phyloP scores from a whole-genome alignment of 2,888 invertebrate genomes.

The Folsomia manolachei region DNA sequence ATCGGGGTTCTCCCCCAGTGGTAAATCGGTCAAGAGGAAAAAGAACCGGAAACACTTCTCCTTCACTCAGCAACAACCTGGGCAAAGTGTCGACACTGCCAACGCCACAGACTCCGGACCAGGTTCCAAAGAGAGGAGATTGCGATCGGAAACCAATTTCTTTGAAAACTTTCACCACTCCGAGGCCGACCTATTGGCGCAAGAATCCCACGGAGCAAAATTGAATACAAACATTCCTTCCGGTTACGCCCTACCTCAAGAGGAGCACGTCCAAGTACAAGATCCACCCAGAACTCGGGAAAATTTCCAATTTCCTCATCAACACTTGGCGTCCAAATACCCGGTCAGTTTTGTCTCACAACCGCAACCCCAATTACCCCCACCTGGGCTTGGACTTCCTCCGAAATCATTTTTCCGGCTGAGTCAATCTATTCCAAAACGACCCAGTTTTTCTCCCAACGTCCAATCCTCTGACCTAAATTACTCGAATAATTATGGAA shows the following conservation, averaged over 20 bases:
- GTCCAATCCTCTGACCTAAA: slow-evolving; percentile 37
- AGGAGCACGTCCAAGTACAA: background rate
- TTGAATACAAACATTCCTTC: slow-evolving; percentile 19
- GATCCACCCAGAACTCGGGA: background rate
- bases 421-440: background rate
- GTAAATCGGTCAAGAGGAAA: background rate
- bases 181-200: slow-evolving; percentile 21
- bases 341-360: slow-evolving; percentile 29
- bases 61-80: no score
- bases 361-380: background rate
- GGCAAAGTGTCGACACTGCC: background rate
- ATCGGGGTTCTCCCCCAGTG: background rate
- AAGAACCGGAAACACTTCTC: background rate
- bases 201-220: slow-evolving; percentile 14
- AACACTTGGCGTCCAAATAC: slow-evolving; percentile 32
- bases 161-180: slow-evolving; percentile 30
- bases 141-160: slow-evolving; percentile 15
- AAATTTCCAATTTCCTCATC: background rate
- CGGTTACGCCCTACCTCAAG: slow-evolving; percentile 14
- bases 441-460: slow-evolving; percentile 33
- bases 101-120: background rate
- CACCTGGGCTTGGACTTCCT: slow-evolving; percentile 8
- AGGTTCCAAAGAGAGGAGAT: background rate
- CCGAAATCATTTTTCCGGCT: background rate
- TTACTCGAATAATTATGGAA: background rate